Percentiles rank a stretch among this genome's conserved stretches.
Conservation (phyloP, 2,888 invertebrate genomes). For the Furcula furcula region DNA sequence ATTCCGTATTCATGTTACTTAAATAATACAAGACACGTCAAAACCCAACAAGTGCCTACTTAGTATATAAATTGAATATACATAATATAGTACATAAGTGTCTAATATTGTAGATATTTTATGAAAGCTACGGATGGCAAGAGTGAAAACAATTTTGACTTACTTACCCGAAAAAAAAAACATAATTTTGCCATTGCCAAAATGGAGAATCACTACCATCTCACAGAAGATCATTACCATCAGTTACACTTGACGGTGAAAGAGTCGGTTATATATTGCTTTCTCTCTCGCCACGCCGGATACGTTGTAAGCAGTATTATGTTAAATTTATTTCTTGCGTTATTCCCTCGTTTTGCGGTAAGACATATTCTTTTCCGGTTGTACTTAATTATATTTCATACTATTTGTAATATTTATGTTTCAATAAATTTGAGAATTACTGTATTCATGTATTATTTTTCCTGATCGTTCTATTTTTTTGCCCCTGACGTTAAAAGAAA, state of each 20-base stretch:
- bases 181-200: too few relatives aligned
- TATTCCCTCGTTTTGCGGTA: constrained; percentile 19
- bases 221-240: too few relatives aligned
- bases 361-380: constrained; percentile 15
- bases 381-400: constrained; percentile 30
- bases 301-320: constrained; percentile 36
- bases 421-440: constrained; percentile 39
- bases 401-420: constrained; percentile 33
- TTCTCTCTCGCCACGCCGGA: too few relatives aligned
- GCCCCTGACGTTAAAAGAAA: too few relatives aligned
- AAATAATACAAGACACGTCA: constrained; percentile 11
- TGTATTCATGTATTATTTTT: too few relatives aligned
- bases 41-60: constrained; percentile 52
- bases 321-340: constrained; percentile 20
- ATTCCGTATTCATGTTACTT: too few relatives aligned
- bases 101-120: constrained; percentile 9
- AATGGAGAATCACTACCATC: too few relatives aligned
- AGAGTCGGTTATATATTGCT: too few relatives aligned
- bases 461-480: too few relatives aligned
- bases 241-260: too few relatives aligned
- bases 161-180: too few relatives aligned
- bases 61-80: constrained; percentile 37
- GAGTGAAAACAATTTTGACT: not conserved
- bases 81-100: constrained; percentile 6
- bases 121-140: not conserved